These are phyloP conservation scores for Pogonomyrmex californicus DNA, from an alignment of 1,140 invertebrate genomes.

Conservation along the genomic window DNA sequence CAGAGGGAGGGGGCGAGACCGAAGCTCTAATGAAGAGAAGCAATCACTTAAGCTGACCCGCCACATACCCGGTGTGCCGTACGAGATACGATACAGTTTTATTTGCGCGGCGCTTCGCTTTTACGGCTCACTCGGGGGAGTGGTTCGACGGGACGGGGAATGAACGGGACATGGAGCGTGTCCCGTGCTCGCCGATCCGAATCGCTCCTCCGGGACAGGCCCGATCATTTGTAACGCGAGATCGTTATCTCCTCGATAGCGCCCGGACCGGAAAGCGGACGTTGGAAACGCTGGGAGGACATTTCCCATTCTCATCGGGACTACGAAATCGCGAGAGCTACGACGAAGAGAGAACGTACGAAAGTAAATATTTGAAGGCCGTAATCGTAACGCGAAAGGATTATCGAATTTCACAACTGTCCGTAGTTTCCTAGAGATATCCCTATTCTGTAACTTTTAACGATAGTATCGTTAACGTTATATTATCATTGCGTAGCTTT, in stretches of 20 bases:
- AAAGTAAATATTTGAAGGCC: neutral
- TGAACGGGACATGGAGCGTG: slow-evolving; percentile 26
- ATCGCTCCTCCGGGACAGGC: slow-evolving; percentile 51
- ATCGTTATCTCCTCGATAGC: slow-evolving; percentile 51
- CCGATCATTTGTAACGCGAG: slow-evolving; percentile 58
- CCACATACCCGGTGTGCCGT: slow-evolving; percentile 66
- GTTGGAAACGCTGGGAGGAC: neutral
- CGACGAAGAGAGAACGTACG: neutral
- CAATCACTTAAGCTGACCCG: slow-evolving; percentile 83
- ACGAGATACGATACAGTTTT: slow-evolving; percentile 65
- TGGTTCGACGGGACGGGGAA: slow-evolving; percentile 32
- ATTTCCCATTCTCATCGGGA: neutral
- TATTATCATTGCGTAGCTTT: too few relatives aligned
- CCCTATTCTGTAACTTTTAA: too few relatives aligned
- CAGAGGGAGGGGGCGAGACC: slow-evolving; percentile 29
- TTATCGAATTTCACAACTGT: neutral
- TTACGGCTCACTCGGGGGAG: slow-evolving; percentile 67
- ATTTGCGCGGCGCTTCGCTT: slow-evolving; percentile 67
- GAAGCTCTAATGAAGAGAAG: slow-evolving; percentile 83
- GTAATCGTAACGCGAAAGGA: neutral
- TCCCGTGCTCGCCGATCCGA: slow-evolving; percentile 32
- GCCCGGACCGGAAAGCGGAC: neutral
- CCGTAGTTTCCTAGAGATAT: too few relatives aligned
- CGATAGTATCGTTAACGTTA: too few relatives aligned
- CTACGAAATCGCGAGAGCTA: neutral